phyloP scores from a whole-genome alignment of 64 coral and sea anemone species.

The Astreopora myriophthalma region DNA sequence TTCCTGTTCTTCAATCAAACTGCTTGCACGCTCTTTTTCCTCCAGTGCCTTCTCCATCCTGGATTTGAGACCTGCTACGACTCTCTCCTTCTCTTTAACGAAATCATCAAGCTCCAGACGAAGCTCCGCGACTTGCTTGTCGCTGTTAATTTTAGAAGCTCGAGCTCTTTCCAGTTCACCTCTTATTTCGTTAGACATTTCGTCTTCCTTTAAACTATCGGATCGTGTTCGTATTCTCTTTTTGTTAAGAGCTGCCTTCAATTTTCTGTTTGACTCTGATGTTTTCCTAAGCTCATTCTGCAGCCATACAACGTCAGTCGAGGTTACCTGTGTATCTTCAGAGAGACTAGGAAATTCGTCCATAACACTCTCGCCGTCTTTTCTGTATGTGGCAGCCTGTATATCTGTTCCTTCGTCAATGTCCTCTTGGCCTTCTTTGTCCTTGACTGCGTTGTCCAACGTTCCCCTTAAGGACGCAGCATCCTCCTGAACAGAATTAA shows the following conservation, averaged over 20 bases:
- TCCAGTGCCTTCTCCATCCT: conserved; percentile 13
- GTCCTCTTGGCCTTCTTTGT: not conserved
- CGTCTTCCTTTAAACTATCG: conserved; percentile 2
- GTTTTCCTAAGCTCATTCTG: conserved; percentile 36
- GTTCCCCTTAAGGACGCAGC: not conserved
- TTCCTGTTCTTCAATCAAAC: conserved; percentile 28
- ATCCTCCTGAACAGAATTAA: not conserved
- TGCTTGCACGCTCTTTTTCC: conserved; percentile 57
- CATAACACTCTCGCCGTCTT: not conserved
- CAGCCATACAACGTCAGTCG: conserved; percentile 36
- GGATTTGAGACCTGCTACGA: conserved; percentile 37
- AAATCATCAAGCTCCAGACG: conserved; percentile 68
- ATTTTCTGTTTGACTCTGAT: conserved; percentile 37
- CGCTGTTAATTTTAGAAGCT: conserved; percentile 51
- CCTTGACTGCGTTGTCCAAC: not conserved
- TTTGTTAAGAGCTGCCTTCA: conserved; percentile 52
- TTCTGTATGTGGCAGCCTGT: not conserved
- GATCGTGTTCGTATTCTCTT: conserved; percentile 45
- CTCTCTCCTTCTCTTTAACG: conserved; percentile 71
- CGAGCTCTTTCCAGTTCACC: conserved; percentile 44
- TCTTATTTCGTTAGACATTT: conserved; percentile 21
- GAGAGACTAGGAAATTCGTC: not conserved
- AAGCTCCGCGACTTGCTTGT: conserved; percentile 42
- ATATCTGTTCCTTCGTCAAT: not conserved
- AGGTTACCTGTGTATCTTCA: not conserved